phyloP scores from a whole-genome alignment of 2,113 vertebrate genomes.

The Istiophorus platypterus region DNA sequence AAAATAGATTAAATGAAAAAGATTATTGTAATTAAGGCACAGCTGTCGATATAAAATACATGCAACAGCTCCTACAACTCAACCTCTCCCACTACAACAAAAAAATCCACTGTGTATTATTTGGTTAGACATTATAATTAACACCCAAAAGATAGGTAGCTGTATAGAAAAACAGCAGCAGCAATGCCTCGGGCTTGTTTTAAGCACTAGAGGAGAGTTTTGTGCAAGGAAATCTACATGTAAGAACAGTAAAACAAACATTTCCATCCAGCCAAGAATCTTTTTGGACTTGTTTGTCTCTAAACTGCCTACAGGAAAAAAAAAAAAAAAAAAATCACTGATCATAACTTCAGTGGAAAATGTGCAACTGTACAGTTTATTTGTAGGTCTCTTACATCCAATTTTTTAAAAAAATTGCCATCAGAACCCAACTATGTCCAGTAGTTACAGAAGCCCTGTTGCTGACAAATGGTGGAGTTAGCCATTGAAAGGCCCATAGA shows the following conservation, averaged over 20 bases:
- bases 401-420: neutral
- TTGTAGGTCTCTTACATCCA: neutral
- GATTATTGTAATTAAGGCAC: conserved; percentile 4
- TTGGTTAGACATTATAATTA: conserved; percentile 27
- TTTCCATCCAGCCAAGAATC: conserved; percentile 5
- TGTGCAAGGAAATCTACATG: conserved; percentile 12
- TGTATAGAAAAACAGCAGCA: conserved; percentile 6
- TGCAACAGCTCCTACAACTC: conserved; percentile 12
- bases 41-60: neutral
- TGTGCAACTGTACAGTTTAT: neutral
- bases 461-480: neutral
- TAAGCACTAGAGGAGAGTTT: neutral
- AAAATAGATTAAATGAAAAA: conserved; percentile 1
- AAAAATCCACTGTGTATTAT: conserved; percentile 2
- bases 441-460: neutral
- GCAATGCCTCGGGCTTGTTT: conserved; percentile 40
- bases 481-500: neutral
- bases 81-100: neutral
- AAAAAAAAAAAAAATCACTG: conserved; percentile 15
- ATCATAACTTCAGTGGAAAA: conserved; percentile 3
- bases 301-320: conserved; percentile 8
- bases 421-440: neutral
- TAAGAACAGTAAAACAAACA: conserved; percentile 17
- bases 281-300: neutral
- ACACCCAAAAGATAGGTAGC: conserved; percentile 7